These are phyloP conservation scores for Atractosteus spatula DNA, from an alignment of 2,113 vertebrate species.

Conservation along the genomic window DNA sequence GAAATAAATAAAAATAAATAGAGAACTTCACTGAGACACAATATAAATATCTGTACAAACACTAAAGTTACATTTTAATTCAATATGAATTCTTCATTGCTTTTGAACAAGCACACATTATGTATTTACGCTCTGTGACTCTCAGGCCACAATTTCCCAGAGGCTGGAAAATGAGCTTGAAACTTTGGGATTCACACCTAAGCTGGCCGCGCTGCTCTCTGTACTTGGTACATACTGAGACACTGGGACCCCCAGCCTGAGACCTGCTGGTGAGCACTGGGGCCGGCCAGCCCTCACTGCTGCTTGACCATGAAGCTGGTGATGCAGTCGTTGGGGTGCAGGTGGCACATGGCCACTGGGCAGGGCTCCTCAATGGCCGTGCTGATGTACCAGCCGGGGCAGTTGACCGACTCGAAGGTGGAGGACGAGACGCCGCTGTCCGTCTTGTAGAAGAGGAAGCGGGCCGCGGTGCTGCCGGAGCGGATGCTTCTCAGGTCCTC, in stretches of 20 bases:
- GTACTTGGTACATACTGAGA: slow-evolving; percentile 48
- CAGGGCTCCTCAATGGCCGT: slow-evolving; percentile 32
- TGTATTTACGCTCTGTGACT: too few species aligned
- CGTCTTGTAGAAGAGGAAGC: slow-evolving; percentile 56
- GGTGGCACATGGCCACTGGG: slow-evolving; percentile 41
- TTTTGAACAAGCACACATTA: too few species aligned
- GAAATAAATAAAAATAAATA: too few species aligned
- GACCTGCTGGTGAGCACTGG: neutral
- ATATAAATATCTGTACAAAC: too few species aligned
- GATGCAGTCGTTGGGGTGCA: neutral
- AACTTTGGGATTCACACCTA: too few species aligned
- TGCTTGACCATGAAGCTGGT: slow-evolving; percentile 35
- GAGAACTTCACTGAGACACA: too few species aligned
- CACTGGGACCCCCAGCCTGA: slow-evolving; percentile 18
- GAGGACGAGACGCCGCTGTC: slow-evolving; percentile 35
- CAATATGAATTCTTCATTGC: too few species aligned
- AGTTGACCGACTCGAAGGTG: slow-evolving; percentile 49
- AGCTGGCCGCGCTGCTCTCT: slow-evolving; percentile 1
- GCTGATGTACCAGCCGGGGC: slow-evolving; percentile 56
- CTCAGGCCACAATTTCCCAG: too few species aligned
- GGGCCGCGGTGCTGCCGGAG: slow-evolving; percentile 25
- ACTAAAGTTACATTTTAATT: too few species aligned
- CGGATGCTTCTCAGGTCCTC: slow-evolving; percentile 11
- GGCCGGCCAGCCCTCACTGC: neutral
- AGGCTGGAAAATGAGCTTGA: neutral